Conservation (phyloP, 2,888 invertebrate genomes). For the Acleris laterana region DNA sequence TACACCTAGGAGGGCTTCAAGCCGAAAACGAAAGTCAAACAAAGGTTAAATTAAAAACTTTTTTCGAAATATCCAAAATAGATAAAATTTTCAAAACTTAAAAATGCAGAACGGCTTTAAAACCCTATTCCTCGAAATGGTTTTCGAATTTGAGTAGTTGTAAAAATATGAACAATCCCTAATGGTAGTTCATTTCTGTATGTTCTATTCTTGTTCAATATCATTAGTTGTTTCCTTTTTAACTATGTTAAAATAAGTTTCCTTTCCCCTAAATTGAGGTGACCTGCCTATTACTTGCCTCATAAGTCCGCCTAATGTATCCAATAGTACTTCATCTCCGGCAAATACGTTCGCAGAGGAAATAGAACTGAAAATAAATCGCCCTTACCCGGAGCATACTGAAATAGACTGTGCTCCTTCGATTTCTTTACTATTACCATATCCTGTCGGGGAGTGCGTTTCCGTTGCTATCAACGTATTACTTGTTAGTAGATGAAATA, state of each 20-base stretch:
- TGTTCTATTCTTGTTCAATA: too few species aligned
- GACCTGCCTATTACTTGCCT: slow-evolving; percentile 36
- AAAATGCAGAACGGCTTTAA: too few species aligned
- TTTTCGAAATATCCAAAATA: too few species aligned
- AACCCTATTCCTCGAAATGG: too few species aligned
- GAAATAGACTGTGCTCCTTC: slow-evolving; percentile 79
- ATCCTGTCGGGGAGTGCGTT: slow-evolving; percentile 66
- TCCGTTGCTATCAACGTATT: slow-evolving; percentile 31
- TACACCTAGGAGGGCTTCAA: too few species aligned
- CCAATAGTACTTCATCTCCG: slow-evolving; percentile 53
- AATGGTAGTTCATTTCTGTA: too few species aligned
- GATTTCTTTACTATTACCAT: slow-evolving; percentile 79
- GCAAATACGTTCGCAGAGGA: slow-evolving; percentile 65
- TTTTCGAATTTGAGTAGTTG: too few species aligned
- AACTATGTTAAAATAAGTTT: slow-evolving; percentile 14
- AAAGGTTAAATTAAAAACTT: too few species aligned
- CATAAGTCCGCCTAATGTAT: slow-evolving; percentile 50
- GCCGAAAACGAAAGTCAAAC: too few species aligned
- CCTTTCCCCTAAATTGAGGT: slow-evolving; percentile 23
- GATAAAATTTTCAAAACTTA: too few species aligned
- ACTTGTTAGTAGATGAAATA: slow-evolving; percentile 26
- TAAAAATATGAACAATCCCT: too few species aligned
- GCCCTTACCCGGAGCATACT: slow-evolving; percentile 75
- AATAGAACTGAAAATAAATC: slow-evolving; percentile 81
- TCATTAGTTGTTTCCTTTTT: slow-evolving; percentile 2